Evolutionary conservation across 2,888 invertebrate genomes (phyloP).

Genomic region (Rhodophaea formosa): DNA sequence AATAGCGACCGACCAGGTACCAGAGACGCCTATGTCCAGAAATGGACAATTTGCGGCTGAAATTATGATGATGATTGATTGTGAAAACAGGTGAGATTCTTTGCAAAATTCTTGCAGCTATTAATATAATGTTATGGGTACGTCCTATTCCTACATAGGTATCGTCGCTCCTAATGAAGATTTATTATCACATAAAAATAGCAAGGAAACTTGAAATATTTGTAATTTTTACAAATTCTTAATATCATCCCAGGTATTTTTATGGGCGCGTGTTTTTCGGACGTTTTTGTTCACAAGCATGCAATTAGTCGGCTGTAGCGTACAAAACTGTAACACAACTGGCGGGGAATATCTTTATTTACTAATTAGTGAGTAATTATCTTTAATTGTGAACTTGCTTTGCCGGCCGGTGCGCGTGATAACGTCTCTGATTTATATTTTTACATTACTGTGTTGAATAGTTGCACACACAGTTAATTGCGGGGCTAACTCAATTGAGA

Average conservation of each 20-base stretch:
- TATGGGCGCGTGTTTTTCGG: background rate
- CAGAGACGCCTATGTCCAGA: too few species aligned
- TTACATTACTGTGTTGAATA: too few species aligned
- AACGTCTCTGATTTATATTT: constrained; percentile 4
- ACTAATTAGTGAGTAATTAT: constrained; percentile 17
- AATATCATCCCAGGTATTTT: background rate
- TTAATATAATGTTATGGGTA: too few species aligned
- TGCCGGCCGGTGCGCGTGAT: background rate
- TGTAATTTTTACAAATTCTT: background rate
- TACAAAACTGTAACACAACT: constrained; percentile 15
- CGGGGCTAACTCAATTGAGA: too few species aligned
- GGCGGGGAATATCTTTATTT: constrained; percentile 16
- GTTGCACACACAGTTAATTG: too few species aligned
- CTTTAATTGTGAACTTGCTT: background rate
- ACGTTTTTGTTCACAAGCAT: constrained; percentile 7
- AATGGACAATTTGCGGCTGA: too few species aligned
- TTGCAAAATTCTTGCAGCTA: too few species aligned
- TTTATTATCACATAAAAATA: background rate
- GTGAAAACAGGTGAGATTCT: too few species aligned
- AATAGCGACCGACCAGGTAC: too few species aligned
- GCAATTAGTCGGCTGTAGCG: constrained; percentile 8
- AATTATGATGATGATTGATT: too few species aligned
- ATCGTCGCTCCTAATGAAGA: background rate
- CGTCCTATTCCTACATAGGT: too few species aligned
- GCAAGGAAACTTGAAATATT: background rate